Conservation (phyloP, 2,113 vertebrate genomes). For the Phyllostomus hastatus region DNA sequence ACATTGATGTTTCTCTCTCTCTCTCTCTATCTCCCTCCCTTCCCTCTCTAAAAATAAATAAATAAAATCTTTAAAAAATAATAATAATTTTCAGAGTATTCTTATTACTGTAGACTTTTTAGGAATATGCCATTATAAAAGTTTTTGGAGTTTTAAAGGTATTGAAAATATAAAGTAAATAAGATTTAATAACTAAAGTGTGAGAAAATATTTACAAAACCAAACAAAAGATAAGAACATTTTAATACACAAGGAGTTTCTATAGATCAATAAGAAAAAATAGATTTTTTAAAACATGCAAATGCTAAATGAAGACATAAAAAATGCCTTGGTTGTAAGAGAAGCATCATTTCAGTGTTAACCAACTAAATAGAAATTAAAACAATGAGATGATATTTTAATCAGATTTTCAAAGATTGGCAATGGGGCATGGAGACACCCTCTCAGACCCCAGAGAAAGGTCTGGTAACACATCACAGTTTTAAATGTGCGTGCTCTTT, state of each 20-base stretch:
- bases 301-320: background rate
- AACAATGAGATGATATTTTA: background rate
- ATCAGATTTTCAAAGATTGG: constrained; percentile 14
- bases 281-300: background rate
- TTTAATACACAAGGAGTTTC: background rate
- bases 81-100: background rate
- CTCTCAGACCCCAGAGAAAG: background rate
- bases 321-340: background rate
- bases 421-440: background rate
- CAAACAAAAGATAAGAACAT: background rate
- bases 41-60: too few relatives aligned
- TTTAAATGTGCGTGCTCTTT: background rate
- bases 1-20: too few relatives aligned
- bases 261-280: background rate
- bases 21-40: too few relatives aligned
- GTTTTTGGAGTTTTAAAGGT: background rate
- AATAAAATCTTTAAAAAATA: too few relatives aligned
- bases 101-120: background rate
- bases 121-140: background rate
- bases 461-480: background rate
- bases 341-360: background rate
- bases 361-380: background rate
- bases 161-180: background rate
- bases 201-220: background rate
- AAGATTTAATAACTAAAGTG: background rate